phyloP scores from a whole-genome alignment of 2,797 vertebrate species.

The Sphenodon punctatus region DNA sequence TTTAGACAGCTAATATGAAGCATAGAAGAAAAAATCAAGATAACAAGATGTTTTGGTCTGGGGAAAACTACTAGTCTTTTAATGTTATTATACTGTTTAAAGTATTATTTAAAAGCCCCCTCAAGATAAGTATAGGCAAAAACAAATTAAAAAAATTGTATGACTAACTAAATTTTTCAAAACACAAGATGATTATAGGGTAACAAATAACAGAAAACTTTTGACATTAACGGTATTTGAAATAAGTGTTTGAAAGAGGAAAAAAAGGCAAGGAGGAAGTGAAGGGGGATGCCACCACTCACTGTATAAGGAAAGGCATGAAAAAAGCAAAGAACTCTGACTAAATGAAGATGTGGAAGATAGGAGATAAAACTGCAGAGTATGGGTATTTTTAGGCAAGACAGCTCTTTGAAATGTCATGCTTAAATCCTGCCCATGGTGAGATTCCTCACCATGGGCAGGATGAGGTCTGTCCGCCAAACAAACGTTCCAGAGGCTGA shows the following conservation, averaged over 20 bases:
- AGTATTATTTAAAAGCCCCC: not conserved
- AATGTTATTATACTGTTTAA: not conserved
- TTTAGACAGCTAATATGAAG: not conserved
- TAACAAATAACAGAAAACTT: fast-evolving
- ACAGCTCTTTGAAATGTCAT: no score
- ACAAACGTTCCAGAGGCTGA: no score
- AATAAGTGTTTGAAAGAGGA: not conserved
- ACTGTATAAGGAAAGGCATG: not conserved
- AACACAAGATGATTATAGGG: not conserved
- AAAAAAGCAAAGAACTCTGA: not conserved
- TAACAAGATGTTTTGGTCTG: not conserved
- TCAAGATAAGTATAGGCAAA: not conserved
- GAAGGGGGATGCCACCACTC: not conserved
- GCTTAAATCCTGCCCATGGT: no score
- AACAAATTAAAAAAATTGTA: no score
- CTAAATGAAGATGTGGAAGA: no score
- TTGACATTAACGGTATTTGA: not conserved
- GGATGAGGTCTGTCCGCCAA: no score
- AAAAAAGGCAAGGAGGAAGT: not conserved
- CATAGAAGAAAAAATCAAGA: not conserved
- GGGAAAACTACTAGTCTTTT: not conserved
- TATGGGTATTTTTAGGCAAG: no score
- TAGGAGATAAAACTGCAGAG: no score
- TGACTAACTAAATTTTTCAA: not conserved
- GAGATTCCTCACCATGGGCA: no score